These are phyloP conservation scores for Bombus affinis DNA, from an alignment of 1,140 invertebrate species.

Conservation along the genomic window DNA sequence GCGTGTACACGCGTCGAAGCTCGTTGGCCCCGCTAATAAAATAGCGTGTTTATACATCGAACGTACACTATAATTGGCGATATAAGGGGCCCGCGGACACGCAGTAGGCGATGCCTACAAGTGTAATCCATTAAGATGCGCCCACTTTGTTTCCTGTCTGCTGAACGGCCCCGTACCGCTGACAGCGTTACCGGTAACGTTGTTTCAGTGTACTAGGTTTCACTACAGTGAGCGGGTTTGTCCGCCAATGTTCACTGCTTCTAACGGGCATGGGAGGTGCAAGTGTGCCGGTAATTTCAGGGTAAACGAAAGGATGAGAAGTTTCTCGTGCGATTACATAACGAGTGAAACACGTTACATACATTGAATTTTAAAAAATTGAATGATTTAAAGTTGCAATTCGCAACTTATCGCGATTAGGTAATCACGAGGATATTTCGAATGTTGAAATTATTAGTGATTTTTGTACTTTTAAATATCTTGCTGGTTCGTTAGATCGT, in stretches of 20 bases:
- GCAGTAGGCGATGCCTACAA: conserved; percentile 72
- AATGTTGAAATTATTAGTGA: neutral
- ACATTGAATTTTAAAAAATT: too few species aligned
- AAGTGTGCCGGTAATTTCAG: neutral
- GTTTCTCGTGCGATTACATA: neutral
- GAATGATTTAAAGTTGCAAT: neutral
- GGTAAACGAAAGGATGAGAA: neutral
- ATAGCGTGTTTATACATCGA: conserved; percentile 70
- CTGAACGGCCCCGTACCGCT: conserved; percentile 33
- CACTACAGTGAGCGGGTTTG: neutral
- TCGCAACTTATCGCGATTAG: neutral
- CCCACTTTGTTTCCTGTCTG: conserved; percentile 63
- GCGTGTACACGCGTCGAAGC: conserved; percentile 29
- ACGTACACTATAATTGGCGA: conserved; percentile 74
- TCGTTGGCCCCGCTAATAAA: conserved; percentile 65
- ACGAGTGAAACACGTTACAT: neutral
- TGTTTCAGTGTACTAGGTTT: neutral
- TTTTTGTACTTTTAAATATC: neutral
- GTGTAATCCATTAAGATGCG: conserved; percentile 75
- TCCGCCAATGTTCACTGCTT: neutral
- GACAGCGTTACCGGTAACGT: conserved; percentile 34
- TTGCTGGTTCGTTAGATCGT: neutral
- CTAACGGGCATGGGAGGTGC: neutral
- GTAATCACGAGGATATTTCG: neutral
- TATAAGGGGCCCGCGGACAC: conserved; percentile 53